A percentile compares a stretch with the other conserved stretches of the same genome.
phyloP scores from a whole-genome alignment of 2,797 vertebrate genomes.

The Danio albolineatus region DNA sequence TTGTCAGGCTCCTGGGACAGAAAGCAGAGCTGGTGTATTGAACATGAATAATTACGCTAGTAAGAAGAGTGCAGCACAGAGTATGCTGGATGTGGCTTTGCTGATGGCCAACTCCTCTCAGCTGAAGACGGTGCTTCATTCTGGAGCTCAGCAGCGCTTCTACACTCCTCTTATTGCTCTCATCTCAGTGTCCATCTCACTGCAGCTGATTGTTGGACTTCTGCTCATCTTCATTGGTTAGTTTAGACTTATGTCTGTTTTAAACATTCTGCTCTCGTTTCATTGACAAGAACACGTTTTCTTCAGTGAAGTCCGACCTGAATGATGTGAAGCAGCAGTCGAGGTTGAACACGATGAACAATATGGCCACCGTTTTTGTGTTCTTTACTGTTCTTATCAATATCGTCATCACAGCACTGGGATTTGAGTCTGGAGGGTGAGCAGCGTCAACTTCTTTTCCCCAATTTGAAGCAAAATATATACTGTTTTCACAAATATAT shows the following conservation, averaged over 20 bases:
- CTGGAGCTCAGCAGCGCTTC: conserved; percentile 80
- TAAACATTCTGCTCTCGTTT: background rate
- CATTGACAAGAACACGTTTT: background rate
- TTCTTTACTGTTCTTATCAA: conserved; percentile 88
- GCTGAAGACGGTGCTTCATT: conserved; percentile 85
- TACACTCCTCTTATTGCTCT: conserved; percentile 81
- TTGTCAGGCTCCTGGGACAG: background rate
- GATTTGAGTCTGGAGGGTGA: conserved; percentile 70
- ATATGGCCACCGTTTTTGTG: conserved; percentile 80
- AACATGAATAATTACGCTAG: conserved; percentile 86
- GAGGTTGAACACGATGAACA: conserved; percentile 82
- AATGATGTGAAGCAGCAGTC: conserved; percentile 83
- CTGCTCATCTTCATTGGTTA: conserved; percentile 76
- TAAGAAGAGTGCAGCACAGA: conserved; percentile 90
- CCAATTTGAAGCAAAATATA: background rate
- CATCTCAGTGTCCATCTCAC: conserved; percentile 84
- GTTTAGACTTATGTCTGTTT: conserved; percentile 46
- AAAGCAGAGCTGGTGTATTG: conserved; percentile 69
- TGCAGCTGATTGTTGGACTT: conserved; percentile 83
- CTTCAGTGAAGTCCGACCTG: conserved; percentile 83
- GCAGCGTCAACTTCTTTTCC: background rate
- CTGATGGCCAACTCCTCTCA: conserved; percentile 90
- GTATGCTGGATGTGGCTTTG: conserved; percentile 88
- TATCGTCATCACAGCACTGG: conserved; percentile 89
- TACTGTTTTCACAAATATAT: background rate